Evolutionary conservation across 1,140 invertebrate species (phyloP), one percentile per base, ranked within the genome.

Genomic region (Drosophila lowei): DNA sequence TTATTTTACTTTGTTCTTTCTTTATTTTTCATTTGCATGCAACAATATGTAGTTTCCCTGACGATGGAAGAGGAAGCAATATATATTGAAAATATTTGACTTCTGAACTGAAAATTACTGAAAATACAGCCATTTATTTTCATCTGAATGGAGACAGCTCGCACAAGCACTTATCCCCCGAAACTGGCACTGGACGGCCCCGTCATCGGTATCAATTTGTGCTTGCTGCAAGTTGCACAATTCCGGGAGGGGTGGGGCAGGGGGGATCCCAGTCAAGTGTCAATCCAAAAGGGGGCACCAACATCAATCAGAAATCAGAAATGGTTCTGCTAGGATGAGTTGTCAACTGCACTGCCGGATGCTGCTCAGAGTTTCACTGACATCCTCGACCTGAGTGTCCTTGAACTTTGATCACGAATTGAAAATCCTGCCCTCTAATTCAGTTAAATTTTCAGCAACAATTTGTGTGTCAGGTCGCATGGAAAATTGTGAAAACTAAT

Each of bases 191-290:
- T 44, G 54, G 41, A 48, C 18, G 18, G 18, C 18, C 18, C 18
- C 60, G 50, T 58, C 75, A 71, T 79, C 71, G 79, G 64, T 79
- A 52, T 49, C 53, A 63, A 53, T 70, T 71, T 52, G 53, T 62
- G 64, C 48, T 38, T 58, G 64, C 48, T 53, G 54, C 56, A 49
- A 47, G 38, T 57, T 62, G 61, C 61, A 54, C 53, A 76, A 59
- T 46, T 28, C 62, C 25, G 46, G 46, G 54, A 49, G 23, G 18
- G 18, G 18, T 0, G 18, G 18, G 18, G 18, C 18, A 2, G 18
- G 18, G 18, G n/a, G n/a, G n/a, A n/a, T n/a, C n/a, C n/a, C n/a
- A n/a, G n/a, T 60, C 15, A 59, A 78, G 76, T 78, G 58, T 57
- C 73, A 46, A 34, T 56, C 64, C 62, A 44, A 50, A 46, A 62